Evolutionary conservation across 2,113 vertebrate species (phyloP), one percentile per base, ranked within the genome.

Genomic region (Sorex araneus): DNA sequence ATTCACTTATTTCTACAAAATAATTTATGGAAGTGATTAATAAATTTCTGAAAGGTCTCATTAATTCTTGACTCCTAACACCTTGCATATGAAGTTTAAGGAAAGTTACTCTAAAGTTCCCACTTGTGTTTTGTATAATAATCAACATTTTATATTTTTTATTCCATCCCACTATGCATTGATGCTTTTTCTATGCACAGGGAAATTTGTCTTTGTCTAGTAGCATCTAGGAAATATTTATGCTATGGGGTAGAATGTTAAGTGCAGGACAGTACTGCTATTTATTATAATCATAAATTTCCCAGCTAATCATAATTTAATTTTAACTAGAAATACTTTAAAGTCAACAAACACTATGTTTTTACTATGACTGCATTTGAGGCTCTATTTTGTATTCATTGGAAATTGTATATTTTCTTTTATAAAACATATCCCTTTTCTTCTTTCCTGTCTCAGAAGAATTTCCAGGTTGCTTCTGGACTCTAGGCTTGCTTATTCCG

Each of bases 11-110:
- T 98, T 97, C 64, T 97, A 81, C 16, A 93, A 23, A 8, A 73
- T 98, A 98, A 97, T 98, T 96, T 97, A 97, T 97, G 95, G 97
- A 96, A 97, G 92, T 96, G 95, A 87, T 97, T 98, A 98, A 98
- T 98, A 95, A 74, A 83, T 96, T 96, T 97, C 97, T 23, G 94
- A 95, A 97, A 98, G 97, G 87, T 76, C 95, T 94, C 95, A 95
- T 93, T 97, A 82, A 91, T 95, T 97, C 97, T 27, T 0, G 96
- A 97, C 96, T 97, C 97, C 97, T 93, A 97, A 98, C 97, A 95
- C 94, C 94, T 94, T 95, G 45, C 95, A 93, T 97, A 98, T 97
- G 98, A 96, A 97, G 98, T 98, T 98, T 97, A 96, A 97, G 96
- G 96, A 98, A 97, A 96, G 90, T 94, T 97, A 97, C 95, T 97